Evolutionary conservation across 2,888 invertebrate genomes (phyloP), one percentile per base, ranked within the genome.

Genomic region (Leptopterna dolabrata): DNA sequence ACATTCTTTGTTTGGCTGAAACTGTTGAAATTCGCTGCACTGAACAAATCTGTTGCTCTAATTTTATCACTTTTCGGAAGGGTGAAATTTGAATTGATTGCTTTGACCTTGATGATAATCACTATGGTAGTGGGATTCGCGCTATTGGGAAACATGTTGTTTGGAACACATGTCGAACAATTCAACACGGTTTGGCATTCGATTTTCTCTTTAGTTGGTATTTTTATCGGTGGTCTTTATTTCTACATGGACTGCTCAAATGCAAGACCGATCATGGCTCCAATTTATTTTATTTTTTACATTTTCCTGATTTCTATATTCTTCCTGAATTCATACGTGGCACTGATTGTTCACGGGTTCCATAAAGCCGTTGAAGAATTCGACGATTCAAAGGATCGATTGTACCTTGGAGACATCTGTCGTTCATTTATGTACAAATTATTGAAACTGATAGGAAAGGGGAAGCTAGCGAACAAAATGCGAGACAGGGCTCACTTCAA

Each of bases 1-100:
- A 47, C 76, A 14, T 86, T 86, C 29, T 30, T 86, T 14, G 86
- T 86, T n/a, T 86, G 86, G 86, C 36, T 86, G 24, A 86, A 86
- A 51, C 36, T 76, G 11, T 36, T 86, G 7, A 86, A 86, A 47
- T 86, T 51, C 30, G 86, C 86, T n/a, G 19, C 78, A 7, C 36
- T 86, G 51, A 51, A 51, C 55, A 76, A 51, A 78, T 76, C 76
- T 0, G 78, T 76, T 7, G 86, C 86, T 9, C 1, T 86, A 24
- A 76, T 86, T 30, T n/a, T 78, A n/a, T 71, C 76, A 14, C 55
- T 55, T 30, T 86, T 86, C 55, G 41, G 27, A 11, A 30, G 47
- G 24, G 41, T 86, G 16, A 76, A 55, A 78, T 41, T 19, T 11
- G 82, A 55, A 55, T 36, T 82, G 71, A n/a, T 71, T 19, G 84